Conservation (phyloP, 2,113 vertebrate species). For the Hippocampus abdominalis region DNA sequence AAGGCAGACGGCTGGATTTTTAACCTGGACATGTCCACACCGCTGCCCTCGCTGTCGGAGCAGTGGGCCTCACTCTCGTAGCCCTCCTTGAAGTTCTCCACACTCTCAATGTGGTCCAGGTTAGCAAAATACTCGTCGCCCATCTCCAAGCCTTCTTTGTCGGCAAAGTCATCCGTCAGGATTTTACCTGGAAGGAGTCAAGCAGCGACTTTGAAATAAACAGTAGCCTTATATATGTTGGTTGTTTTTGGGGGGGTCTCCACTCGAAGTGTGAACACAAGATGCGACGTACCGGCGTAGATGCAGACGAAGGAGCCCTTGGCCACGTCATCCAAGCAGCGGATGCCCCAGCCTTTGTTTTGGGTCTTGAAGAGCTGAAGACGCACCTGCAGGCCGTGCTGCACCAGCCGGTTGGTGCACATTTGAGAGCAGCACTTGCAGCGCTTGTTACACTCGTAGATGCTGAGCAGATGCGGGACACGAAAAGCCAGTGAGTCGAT, state of each 20-base stretch:
- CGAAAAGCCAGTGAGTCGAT: neutral
- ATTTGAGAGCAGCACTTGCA: conserved; percentile 86
- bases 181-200: conserved; percentile 81
- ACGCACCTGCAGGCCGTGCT: conserved; percentile 91
- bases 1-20: conserved; percentile 62
- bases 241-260: neutral
- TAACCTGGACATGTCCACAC: conserved; percentile 82
- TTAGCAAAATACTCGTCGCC: conserved; percentile 97
- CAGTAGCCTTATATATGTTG: too few species aligned
- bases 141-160: conserved; percentile 97
- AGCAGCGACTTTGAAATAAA: neutral
- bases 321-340: conserved; percentile 92
- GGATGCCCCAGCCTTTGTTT: conserved; percentile 98
- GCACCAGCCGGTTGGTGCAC: conserved; percentile 93
- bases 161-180: conserved; percentile 92
- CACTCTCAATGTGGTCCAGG: conserved; percentile 96
- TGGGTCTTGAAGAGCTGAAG: conserved; percentile 98
- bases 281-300: conserved; percentile 81
- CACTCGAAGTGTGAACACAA: neutral
- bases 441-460: conserved; percentile 94
- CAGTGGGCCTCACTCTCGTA: conserved; percentile 94
- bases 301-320: conserved; percentile 98
- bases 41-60: conserved; percentile 90
- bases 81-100: conserved; percentile 97
- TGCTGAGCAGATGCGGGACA: conserved; percentile 61